These are phyloP conservation scores for Sipha maydis DNA, from an alignment of 2,888 invertebrate species.

Conservation along the genomic window DNA sequence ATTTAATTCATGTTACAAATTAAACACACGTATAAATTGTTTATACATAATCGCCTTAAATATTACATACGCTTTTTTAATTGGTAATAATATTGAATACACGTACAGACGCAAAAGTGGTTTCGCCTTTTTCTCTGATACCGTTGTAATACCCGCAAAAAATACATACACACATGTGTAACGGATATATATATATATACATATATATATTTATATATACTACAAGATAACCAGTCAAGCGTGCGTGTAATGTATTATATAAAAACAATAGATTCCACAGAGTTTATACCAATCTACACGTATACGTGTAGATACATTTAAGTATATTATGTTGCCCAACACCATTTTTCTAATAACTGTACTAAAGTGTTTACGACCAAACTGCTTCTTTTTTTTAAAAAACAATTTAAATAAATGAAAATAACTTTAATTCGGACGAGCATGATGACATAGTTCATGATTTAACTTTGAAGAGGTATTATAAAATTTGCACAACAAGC, in stretches of 20 bases:
- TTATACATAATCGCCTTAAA: background rate
- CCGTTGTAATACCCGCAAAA: background rate
- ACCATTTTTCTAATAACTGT: background rate
- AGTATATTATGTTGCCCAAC: background rate
- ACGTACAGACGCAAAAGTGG: conserved; percentile 21
- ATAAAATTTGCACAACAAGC: too few relatives aligned
- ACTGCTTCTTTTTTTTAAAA: background rate
- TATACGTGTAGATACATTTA: background rate
- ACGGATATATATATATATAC: background rate
- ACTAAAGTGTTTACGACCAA: background rate
- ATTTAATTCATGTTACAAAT: too few relatives aligned
- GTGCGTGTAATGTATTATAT: background rate
- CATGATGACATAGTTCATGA: background rate
- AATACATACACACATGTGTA: background rate
- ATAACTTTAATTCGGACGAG: background rate
- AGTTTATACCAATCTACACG: background rate
- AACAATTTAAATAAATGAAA: too few relatives aligned
- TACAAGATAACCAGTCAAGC: background rate
- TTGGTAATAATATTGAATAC: conserved; percentile 21
- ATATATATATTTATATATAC: background rate
- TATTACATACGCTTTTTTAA: conserved; percentile 32
- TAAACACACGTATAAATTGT: too few relatives aligned
- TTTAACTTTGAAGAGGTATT: too few relatives aligned
- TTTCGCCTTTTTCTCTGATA: conserved; percentile 7
- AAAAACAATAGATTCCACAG: background rate